phyloP scores from a whole-genome alignment of 37 sponge, comb jelly and placozoan species.

The Halisarca cf. caerulea region DNA sequence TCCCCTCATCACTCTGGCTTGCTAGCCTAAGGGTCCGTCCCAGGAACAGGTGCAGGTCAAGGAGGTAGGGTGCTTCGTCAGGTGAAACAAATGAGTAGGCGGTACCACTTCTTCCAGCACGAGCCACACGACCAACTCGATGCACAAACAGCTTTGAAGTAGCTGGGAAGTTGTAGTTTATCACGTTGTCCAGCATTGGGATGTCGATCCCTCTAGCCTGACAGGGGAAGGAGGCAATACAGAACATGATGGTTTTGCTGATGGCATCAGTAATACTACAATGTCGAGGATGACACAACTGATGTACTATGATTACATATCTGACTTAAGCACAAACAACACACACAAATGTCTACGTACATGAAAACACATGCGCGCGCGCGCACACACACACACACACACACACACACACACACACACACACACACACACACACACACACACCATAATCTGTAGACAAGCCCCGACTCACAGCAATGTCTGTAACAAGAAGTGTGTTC shows the following conservation, averaged over 20 bases:
- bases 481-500: constrained; percentile 85
- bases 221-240: no score
- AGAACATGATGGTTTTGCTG: no score
- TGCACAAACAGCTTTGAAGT: constrained; percentile 95
- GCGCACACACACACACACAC: not conserved
- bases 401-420: not conserved
- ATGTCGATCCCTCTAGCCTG: constrained; percentile 98
- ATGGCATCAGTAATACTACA: no score
- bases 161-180: constrained; percentile 94
- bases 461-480: constrained; percentile 84
- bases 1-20: no score
- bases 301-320: no score
- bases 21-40: constrained; percentile 10
- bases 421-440: not conserved
- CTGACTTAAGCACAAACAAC: no score
- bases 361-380: not conserved
- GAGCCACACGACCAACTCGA: constrained; percentile 95
- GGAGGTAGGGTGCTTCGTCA: constrained; percentile 84
- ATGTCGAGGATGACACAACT: no score
- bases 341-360: not conserved
- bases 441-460: not conserved
- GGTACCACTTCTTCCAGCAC: constrained; percentile 92
- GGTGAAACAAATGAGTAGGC: constrained; percentile 84
- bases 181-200: constrained; percentile 93
- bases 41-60: constrained; percentile 91